Evolutionary conservation across 92 coral and sea anemone species (phyloP).

Genomic region (Paramuricea clavata): DNA sequence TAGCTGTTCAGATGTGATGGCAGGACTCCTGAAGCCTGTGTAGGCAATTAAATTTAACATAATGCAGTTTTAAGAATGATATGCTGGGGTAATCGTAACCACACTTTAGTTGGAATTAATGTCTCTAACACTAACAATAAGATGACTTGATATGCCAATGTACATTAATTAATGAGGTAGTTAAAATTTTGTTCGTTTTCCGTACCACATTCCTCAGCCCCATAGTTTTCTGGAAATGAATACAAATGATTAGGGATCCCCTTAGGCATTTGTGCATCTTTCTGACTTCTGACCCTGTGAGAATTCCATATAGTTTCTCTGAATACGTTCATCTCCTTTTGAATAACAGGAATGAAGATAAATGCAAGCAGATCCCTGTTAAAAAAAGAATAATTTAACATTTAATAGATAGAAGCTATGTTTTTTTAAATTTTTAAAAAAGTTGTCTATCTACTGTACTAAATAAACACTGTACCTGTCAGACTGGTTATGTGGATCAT

Average conservation of each 20-base stretch:
- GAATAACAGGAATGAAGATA: background rate
- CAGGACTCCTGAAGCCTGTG: too few relatives aligned
- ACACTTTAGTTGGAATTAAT: too few relatives aligned
- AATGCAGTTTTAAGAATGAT: too few relatives aligned
- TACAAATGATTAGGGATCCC: constrained; percentile 11
- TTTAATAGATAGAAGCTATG: background rate
- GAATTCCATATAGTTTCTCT: constrained; percentile 15
- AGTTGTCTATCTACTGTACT: background rate
- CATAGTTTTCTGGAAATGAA: background rate
- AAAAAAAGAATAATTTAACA: background rate
- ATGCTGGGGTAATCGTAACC: background rate
- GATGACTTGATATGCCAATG: background rate
- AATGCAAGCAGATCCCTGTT: constrained; percentile 10
- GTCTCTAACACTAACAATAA: background rate
- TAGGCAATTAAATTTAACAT: too few relatives aligned
- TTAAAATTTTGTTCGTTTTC: background rate
- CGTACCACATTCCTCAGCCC: constrained; percentile 25
- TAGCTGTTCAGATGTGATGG: too few relatives aligned
- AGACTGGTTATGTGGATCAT: constrained; percentile 31
- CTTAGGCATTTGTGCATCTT: constrained; percentile 1
- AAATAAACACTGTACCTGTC: constrained; percentile 12
- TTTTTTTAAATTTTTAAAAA: background rate
- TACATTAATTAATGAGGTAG: background rate
- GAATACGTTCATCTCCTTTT: background rate
- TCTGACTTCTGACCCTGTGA: constrained; percentile 5